These are phyloP conservation scores for Apodemia zela DNA, from an alignment of 2,888 invertebrate species.

Conservation along the genomic window DNA sequence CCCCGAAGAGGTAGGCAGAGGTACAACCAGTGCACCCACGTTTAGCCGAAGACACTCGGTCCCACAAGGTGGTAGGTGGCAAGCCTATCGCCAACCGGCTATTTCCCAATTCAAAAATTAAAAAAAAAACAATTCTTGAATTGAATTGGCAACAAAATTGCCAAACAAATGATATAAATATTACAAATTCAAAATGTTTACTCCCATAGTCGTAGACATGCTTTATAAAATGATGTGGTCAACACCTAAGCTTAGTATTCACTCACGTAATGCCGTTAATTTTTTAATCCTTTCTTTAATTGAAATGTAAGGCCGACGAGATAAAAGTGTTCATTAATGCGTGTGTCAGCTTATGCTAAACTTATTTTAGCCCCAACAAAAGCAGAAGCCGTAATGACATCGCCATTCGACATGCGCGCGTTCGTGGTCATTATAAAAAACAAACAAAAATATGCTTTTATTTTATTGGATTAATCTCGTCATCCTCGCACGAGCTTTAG, in stretches of 20 bases:
- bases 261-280: constrained; percentile 63
- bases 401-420: constrained; percentile 23
- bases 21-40: too few relatives aligned
- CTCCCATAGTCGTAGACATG: neutral
- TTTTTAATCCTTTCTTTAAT: constrained; percentile 70
- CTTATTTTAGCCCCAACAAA: constrained; percentile 36
- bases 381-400: constrained; percentile 24
- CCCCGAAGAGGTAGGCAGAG: too few relatives aligned
- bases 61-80: too few relatives aligned
- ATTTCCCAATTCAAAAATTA: too few relatives aligned
- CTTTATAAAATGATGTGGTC: neutral
- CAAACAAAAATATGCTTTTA: constrained; percentile 15
- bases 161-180: too few relatives aligned
- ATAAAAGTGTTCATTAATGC: constrained; percentile 59
- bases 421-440: constrained; percentile 19
- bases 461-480: constrained; percentile 17
- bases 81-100: too few relatives aligned
- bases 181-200: neutral
- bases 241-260: constrained; percentile 36
- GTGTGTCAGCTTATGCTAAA: constrained; percentile 44
- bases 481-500: neutral
- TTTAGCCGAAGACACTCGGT: too few relatives aligned
- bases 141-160: too few relatives aligned
- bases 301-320: constrained; percentile 66
- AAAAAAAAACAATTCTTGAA: too few relatives aligned